phyloP scores from a whole-genome alignment of 2,888 invertebrate genomes.

The Drosophila glabriapex region DNA sequence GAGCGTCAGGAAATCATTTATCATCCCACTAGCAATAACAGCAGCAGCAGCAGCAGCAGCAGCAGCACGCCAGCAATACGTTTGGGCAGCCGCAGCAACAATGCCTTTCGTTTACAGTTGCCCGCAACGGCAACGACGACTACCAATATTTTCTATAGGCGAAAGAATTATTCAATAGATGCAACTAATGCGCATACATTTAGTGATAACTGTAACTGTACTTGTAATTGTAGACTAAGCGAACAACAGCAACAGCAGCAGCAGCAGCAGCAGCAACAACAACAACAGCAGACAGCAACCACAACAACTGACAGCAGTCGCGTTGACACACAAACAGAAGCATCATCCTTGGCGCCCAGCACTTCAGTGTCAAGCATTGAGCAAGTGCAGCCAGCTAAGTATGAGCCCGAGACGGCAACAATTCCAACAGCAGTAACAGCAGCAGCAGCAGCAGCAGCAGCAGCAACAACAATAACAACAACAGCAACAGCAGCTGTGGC shows the following conservation, averaged over 20 bases:
- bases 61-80: conserved; percentile 60
- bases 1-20: conserved; percentile 85
- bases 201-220: conserved; percentile 80
- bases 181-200: conserved; percentile 79
- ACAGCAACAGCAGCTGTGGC: conserved; percentile 46
- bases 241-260: conserved; percentile 32
- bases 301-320: conserved; percentile 41
- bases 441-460: conserved; percentile 10
- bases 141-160: conserved; percentile 73
- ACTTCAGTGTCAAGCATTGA: conserved; percentile 77
- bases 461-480: conserved; percentile 12
- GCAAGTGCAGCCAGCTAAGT: conserved; percentile 61
- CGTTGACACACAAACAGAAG: conserved; percentile 39
- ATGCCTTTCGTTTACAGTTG: conserved; percentile 76
- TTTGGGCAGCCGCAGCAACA: conserved; percentile 56
- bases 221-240: conserved; percentile 76
- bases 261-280: conserved; percentile 11
- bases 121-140: conserved; percentile 56
- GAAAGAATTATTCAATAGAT: conserved; percentile 67
- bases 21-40: conserved; percentile 65
- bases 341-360: conserved; percentile 68
- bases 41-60: conserved; percentile 55
- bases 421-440: conserved; percentile 31
- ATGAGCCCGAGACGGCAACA: conserved; percentile 36
- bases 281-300: conserved; percentile 16